Evolutionary conservation across 2,113 vertebrate genomes (phyloP).

Genomic region (Erpornis zantholeuca): DNA sequence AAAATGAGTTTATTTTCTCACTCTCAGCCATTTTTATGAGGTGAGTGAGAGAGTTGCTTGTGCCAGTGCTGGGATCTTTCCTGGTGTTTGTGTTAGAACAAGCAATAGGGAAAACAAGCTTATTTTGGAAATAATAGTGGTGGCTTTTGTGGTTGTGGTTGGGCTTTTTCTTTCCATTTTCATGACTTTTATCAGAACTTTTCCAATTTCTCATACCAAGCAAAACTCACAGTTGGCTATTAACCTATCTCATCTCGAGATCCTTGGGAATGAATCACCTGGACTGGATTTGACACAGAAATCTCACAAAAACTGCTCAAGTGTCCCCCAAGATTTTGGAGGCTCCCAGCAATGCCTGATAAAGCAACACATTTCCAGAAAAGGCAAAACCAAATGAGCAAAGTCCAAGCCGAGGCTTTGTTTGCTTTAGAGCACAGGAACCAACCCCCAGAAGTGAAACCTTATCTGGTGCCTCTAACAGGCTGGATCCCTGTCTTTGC

Average conservation of each 20-base stretch:
- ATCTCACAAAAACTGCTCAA: not conserved
- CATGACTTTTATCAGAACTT: not conserved
- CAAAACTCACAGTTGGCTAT: not conserved
- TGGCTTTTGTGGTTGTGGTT: not conserved
- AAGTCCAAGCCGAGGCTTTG: not conserved
- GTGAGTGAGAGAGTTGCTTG: not conserved
- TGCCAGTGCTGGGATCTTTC: not conserved
- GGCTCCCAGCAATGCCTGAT: not conserved
- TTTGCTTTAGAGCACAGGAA: constrained; percentile 5
- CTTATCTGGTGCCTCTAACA: not conserved
- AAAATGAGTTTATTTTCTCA: not conserved
- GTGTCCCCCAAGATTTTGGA: not conserved
- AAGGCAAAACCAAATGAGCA: not conserved
- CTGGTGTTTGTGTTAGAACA: not conserved
- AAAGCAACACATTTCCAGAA: not conserved
- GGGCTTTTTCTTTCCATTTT: not conserved
- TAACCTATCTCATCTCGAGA: too few relatives aligned
- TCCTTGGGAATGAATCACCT: too few relatives aligned
- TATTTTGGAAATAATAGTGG: not conserved
- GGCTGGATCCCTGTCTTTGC: not conserved
- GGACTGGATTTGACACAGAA: not conserved
- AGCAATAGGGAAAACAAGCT: not conserved
- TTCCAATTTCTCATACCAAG: not conserved
- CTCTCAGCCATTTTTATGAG: not conserved
- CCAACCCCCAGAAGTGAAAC: not conserved